phyloP scores from a whole-genome alignment of 2,888 invertebrate genomes.

The Eilema sororculum region DNA sequence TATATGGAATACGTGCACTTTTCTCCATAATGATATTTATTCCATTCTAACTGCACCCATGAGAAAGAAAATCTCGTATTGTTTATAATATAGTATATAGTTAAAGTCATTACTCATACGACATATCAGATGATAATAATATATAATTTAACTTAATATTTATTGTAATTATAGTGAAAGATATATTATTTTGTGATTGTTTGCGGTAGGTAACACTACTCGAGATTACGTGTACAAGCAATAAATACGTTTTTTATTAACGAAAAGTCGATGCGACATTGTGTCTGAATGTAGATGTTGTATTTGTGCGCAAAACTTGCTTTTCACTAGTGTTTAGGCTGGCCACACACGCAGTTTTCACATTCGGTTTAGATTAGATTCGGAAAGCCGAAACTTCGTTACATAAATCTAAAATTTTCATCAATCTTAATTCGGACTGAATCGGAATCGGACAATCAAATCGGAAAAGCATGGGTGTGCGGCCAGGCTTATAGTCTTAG shows the following conservation, averaged over 20 bases:
- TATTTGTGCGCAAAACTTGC: conserved; percentile 81
- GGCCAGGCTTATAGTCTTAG: conserved; percentile 48
- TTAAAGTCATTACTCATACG: conserved; percentile 49
- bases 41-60: conserved; percentile 22
- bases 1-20: background rate
- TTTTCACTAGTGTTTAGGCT: conserved; percentile 70
- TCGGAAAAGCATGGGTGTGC: no score
- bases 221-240: conserved; percentile 86
- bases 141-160: conserved; percentile 59
- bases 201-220: conserved; percentile 75
- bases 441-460: no score
- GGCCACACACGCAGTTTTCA: no score
- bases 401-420: no score
- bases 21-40: background rate
- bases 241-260: conserved; percentile 82
- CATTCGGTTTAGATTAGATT: no score
- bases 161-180: conserved; percentile 64
- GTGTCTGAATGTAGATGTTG: conserved; percentile 80
- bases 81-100: conserved; percentile 44
- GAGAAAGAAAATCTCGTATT: conserved; percentile 12
- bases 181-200: conserved; percentile 78
- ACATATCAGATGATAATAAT: conserved; percentile 79
- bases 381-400: no score
- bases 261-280: conserved; percentile 74
- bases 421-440: no score